Conservation (phyloP, 2,888 invertebrate genomes). For the Drosophila mercatorum region DNA sequence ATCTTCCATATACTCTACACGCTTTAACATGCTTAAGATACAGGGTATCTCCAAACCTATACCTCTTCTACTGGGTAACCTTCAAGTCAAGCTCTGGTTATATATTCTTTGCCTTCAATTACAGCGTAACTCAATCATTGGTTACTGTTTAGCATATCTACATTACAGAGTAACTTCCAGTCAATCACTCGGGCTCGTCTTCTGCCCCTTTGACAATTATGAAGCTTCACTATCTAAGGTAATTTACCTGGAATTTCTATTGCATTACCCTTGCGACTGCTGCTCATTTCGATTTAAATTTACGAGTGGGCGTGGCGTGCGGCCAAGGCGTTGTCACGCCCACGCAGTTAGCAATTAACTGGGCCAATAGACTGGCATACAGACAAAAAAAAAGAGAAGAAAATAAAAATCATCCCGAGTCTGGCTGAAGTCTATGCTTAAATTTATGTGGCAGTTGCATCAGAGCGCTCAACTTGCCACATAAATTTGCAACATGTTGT, state of each 20-base stretch:
- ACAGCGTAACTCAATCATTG: too few relatives aligned
- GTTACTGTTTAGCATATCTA: too few relatives aligned
- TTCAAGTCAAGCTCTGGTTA: too few relatives aligned
- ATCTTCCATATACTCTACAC: too few relatives aligned
- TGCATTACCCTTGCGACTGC: background rate
- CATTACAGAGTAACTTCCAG: constrained; percentile 4
- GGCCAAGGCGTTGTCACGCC: constrained; percentile 3
- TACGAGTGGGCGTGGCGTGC: constrained; percentile 2
- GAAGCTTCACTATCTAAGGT: constrained; percentile 23
- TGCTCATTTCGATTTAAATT: constrained; percentile 28
- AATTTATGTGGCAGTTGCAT: constrained; percentile 74
- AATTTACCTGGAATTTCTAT: constrained; percentile 10
- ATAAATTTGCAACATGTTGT: constrained; percentile 80
- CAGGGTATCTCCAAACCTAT: too few relatives aligned
- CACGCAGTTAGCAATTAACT: constrained; percentile 36
- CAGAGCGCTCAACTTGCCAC: constrained; percentile 67
- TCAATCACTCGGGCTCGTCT: background rate
- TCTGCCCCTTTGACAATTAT: constrained; percentile 31
- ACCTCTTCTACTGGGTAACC: too few relatives aligned
- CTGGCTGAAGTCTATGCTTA: constrained; percentile 26
- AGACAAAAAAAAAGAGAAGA: background rate
- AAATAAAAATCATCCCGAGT: constrained; percentile 2
- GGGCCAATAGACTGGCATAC: constrained; percentile 33
- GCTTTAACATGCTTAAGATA: too few relatives aligned
- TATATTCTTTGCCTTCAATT: too few relatives aligned